Base-by-base conservation (phyloP, 2,888 invertebrate species). In the Tachina grossa region DNA sequence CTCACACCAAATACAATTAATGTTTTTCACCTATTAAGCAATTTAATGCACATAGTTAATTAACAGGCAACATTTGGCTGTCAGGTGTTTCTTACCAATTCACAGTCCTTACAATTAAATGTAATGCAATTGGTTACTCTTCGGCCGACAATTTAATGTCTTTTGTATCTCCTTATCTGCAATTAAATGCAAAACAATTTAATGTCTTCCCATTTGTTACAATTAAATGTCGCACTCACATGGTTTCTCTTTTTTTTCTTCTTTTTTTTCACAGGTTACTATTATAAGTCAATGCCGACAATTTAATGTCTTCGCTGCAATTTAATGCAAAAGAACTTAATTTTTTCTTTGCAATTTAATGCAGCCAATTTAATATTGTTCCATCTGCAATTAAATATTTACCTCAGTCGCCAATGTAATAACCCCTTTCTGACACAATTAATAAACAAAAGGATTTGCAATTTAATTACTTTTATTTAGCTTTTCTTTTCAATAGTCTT, bases 71-170 rank as follows among this genome's bases (percentile, higher is more conserved):
- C 22, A 22, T 55, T 55, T 2, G 9, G 4, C 11, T 10, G 9
- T 55, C 3, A 2, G 10, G 8, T 2, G 9, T 8, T 22, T 22
- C 22, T 22, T 22, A 22, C 22, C 10, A 19, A 22, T 19, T 55
- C 22, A 22, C 22, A 22, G 22, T 22, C 22, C 22, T 22, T 19
- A 43, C 63, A 57, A 72, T 57, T 72, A 14, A 57, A 72, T 61
- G 61, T 41, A 63, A 63, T 16, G 39, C 51, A 22, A 22, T 22
- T 22, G 22, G 22, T 22, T 22, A 22, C 43, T 16, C 14, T 41
- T 51, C 53, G 47, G 13, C 47, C 63, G 39, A 76, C 65, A 65
- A 55, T 76, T 65, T 55, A 65, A 65, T 76, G 65, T 76, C 22
- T 55, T 22, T 2, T n/a, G 1, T 2, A 13, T 63, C 22, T n/a